Conservation (phyloP, 2,113 vertebrate genomes). For the Dasyurus viverrinus region DNA sequence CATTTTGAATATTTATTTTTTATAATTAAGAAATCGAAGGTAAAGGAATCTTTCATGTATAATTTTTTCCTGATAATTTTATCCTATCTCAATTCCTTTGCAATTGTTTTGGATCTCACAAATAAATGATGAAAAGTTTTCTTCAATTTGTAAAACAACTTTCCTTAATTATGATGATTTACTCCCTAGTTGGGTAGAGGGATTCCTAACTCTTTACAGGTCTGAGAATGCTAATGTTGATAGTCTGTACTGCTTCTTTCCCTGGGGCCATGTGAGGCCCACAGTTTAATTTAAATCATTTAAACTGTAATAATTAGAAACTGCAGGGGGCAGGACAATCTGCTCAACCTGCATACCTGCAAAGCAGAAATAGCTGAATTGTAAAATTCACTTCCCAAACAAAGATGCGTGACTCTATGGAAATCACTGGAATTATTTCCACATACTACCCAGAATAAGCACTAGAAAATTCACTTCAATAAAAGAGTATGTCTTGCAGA, state of each 20-base stretch:
- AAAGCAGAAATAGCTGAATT: constrained; percentile 55
- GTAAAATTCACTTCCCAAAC: constrained; percentile 35
- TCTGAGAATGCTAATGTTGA: not conserved
- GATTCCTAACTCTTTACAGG: not conserved
- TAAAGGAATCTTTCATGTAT: not conserved
- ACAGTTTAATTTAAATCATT: constrained; percentile 63
- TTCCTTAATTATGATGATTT: constrained; percentile 1
- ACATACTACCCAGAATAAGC: not conserved
- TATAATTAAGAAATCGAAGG: not conserved
- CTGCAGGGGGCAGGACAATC: constrained; percentile 41
- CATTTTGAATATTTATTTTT: not conserved
- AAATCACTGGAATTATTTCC: constrained; percentile 1
- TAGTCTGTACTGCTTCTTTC: not conserved
- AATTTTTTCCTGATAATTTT: not conserved
- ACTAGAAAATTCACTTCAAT: not conserved
- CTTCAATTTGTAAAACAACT: not conserved
- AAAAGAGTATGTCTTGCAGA: not conserved
- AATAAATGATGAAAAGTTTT: not conserved
- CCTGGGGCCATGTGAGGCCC: not conserved
- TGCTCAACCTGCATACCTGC: constrained; percentile 37
- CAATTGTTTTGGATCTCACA: not conserved
- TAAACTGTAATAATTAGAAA: constrained; percentile 63
- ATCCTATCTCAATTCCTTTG: not conserved
- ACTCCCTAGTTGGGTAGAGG: not conserved
- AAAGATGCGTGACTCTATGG: not conserved